A percentile compares a stretch with the other conserved stretches of the same genome.
Evolutionary conservation across 2,797 vertebrate species (phyloP).

Genomic region (Gastrophryne carolinensis): DNA sequence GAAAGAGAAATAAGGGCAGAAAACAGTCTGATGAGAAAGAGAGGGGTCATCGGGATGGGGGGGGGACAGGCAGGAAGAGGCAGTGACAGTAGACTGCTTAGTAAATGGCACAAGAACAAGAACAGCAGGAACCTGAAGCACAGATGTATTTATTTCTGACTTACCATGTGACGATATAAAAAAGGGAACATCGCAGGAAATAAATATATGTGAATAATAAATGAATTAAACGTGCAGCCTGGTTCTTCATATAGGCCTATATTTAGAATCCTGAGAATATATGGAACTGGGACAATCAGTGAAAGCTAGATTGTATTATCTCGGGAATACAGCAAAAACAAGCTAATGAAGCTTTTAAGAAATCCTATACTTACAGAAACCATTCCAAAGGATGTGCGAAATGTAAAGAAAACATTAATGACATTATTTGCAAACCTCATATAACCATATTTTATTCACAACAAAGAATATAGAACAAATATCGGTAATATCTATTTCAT

Average conservation of each 20-base stretch:
- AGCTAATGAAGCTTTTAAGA: background rate
- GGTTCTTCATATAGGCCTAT: background rate
- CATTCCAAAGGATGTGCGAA: too few relatives aligned
- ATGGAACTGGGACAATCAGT: background rate
- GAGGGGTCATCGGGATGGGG: conserved; percentile 36
- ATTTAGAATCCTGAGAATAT: background rate
- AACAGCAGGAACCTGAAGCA: background rate
- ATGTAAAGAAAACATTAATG: too few relatives aligned
- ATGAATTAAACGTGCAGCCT: background rate
- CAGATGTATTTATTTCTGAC: background rate
- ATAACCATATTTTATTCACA: too few relatives aligned
- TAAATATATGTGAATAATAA: background rate
- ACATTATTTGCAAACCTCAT: too few relatives aligned
- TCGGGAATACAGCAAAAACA: background rate
- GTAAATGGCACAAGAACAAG: conserved; percentile 8
- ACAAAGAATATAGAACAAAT: too few relatives aligned
- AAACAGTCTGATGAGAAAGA: conserved; percentile 43
- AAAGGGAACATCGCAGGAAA: background rate
- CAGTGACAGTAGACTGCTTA: conserved; percentile 22
- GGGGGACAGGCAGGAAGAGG: conserved; percentile 11
- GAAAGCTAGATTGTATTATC: background rate
- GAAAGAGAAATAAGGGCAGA: conserved; percentile 48
- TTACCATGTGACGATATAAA: background rate
- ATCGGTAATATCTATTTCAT: too few relatives aligned
- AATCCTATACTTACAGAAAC: too few relatives aligned